Percentiles rank a stretch among this genome's conserved stretches.
Evolutionary conservation across 2,888 invertebrate species (phyloP).

Genomic region (Phaonia tiefii): DNA sequence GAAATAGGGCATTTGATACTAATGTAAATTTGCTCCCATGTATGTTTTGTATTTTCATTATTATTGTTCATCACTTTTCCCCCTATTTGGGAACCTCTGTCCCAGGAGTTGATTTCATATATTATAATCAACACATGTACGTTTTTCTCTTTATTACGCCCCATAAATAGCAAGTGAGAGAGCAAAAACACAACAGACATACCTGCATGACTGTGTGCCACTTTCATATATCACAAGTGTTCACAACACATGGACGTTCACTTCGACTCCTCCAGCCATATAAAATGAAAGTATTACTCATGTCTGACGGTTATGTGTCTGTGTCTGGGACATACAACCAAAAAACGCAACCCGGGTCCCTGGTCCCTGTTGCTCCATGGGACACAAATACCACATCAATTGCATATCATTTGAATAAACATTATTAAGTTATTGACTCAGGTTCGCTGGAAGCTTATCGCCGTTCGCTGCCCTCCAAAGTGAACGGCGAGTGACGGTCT

Average conservation of each 20-base stretch:
- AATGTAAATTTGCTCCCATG: too few species aligned
- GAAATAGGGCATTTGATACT: too few species aligned
- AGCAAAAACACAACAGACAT: constrained; percentile 23
- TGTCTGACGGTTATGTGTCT: constrained; percentile 21
- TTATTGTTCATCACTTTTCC: too few species aligned
- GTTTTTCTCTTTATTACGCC: constrained; percentile 29
- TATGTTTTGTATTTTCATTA: too few species aligned
- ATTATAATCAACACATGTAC: constrained; percentile 10
- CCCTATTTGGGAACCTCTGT: constrained; percentile 43
- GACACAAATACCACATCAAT: not conserved
- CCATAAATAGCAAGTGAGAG: constrained; percentile 22
- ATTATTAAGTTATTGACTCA: constrained; percentile 67
- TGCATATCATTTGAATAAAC: constrained; percentile 49
- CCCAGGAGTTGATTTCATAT: constrained; percentile 33
- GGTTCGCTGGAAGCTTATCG: constrained; percentile 61
- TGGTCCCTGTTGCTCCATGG: constrained; percentile 1
- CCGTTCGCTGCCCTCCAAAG: constrained; percentile 63
- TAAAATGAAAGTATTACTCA: constrained; percentile 63
- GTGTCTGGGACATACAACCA: constrained; percentile 16
- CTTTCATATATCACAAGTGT: constrained; percentile 55
- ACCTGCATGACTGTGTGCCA: constrained; percentile 65
- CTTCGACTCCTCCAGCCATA: not conserved
- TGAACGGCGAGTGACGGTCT: not conserved
- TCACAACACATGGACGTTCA: not conserved
- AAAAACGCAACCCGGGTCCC: not conserved